Evolutionary conservation across 2,888 invertebrate species (phyloP).

Genomic region (Bellardia bayeri): DNA sequence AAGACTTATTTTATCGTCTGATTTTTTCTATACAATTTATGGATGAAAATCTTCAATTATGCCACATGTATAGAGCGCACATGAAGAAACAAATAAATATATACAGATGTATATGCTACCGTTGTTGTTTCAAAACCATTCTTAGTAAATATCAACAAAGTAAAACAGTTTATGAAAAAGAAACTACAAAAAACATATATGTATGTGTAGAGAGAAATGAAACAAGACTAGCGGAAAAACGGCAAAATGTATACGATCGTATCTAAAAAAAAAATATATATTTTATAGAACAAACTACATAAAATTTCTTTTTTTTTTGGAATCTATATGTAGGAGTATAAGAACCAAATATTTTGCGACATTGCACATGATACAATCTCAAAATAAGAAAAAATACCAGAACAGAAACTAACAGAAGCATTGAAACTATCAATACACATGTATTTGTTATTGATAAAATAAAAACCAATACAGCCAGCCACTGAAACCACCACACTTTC

Average conservation of each 20-base stretch:
- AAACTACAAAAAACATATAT: not conserved
- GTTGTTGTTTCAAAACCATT: not conserved
- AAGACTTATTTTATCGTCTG: not conserved
- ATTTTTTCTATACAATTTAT: not conserved
- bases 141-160: not conserved
- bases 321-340: not conserved
- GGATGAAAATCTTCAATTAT: not conserved
- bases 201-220: not conserved
- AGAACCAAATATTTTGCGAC: conserved; percentile 29
- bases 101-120: too few relatives aligned
- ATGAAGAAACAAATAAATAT: not conserved
- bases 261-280: too few relatives aligned
- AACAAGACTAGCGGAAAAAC: conserved; percentile 4
- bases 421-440: conserved; percentile 14
- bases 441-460: conserved; percentile 13
- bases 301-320: not conserved
- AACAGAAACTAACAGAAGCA: not conserved
- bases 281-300: not conserved
- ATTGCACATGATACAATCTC: conserved; percentile 21
- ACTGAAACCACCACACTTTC: not conserved
- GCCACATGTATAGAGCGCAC: not conserved
- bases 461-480: not conserved
- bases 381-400: not conserved
- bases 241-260: not conserved
- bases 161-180: conserved; percentile 11